These are phyloP conservation scores for Ormyrus rosae DNA, from an alignment of 2,888 invertebrate species.

Conservation along the genomic window DNA sequence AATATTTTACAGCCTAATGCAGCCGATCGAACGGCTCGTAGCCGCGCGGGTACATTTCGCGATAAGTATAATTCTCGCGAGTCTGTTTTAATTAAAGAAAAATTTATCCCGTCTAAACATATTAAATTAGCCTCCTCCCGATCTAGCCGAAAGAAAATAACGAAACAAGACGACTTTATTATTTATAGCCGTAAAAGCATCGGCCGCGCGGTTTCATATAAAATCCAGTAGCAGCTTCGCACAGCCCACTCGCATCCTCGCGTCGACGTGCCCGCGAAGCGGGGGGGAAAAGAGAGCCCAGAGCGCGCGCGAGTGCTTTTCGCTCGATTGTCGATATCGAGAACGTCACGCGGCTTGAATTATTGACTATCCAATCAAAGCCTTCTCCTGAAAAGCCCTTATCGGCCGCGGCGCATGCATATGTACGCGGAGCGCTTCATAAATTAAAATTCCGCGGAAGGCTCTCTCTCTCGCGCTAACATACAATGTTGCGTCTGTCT, in stretches of 20 bases:
- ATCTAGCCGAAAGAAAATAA: too few species aligned
- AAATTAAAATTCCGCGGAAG: constrained; percentile 25
- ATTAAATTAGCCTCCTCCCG: too few species aligned
- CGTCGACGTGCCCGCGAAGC: not conserved
- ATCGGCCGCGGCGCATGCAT: constrained; percentile 17
- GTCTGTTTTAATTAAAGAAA: too few species aligned
- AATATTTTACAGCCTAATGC: not conserved
- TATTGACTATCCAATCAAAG: constrained; percentile 52
- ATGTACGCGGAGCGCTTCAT: not conserved
- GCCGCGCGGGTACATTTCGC: not conserved
- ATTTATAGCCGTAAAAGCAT: too few species aligned
- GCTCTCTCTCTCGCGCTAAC: too few species aligned
- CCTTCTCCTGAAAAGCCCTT: constrained; percentile 45
- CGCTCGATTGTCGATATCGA: constrained; percentile 51
- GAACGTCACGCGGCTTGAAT: constrained; percentile 47
- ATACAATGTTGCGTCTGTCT: constrained; percentile 37
- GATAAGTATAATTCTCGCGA: too few species aligned
- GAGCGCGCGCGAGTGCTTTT: constrained; percentile 18
- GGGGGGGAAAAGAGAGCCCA: not conserved
- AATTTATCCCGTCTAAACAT: too few species aligned
- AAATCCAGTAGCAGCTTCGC: constrained; percentile 53
- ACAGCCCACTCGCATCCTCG: constrained; percentile 49
- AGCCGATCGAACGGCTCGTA: not conserved
- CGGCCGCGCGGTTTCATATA: constrained; percentile 22
- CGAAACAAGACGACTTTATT: too few species aligned